phyloP scores from a whole-genome alignment of 2,113 vertebrate species.

The Epinephelus cyanopodus region DNA sequence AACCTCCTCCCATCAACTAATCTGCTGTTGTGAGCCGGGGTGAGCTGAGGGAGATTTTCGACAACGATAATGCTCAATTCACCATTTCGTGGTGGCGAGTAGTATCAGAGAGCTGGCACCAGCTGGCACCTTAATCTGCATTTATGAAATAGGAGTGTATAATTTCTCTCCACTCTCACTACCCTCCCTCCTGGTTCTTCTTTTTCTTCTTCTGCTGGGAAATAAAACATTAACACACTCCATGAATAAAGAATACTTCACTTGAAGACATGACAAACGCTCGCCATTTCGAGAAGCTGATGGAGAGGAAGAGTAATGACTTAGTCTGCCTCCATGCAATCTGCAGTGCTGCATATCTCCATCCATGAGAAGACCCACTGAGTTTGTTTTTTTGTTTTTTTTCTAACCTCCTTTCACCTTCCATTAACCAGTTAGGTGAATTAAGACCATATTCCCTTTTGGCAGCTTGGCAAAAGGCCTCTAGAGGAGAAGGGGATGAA shows the following conservation, averaged over 20 bases:
- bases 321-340: constrained; percentile 17
- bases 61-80: constrained; percentile 46
- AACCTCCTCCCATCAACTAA: constrained; percentile 55
- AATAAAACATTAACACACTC: constrained; percentile 73
- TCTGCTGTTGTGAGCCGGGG: constrained; percentile 31
- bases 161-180: constrained; percentile 8
- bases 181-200: constrained; percentile 23
- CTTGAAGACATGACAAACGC: constrained; percentile 61
- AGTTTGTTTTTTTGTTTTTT: background rate
- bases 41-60: constrained; percentile 53
- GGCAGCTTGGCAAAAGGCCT: constrained; percentile 34
- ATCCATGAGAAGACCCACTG: constrained; percentile 11
- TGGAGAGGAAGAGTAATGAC: constrained; percentile 43
- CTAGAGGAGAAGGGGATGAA: constrained; percentile 30
- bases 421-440: constrained; percentile 53
- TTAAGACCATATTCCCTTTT: constrained; percentile 45
- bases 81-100: constrained; percentile 30
- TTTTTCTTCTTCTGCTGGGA: constrained; percentile 51
- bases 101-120: constrained; percentile 47
- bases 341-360: constrained; percentile 1
- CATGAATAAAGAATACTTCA: constrained; percentile 77
- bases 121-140: constrained; percentile 70
- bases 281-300: constrained; percentile 37
- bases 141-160: constrained; percentile 61
- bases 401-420: constrained; percentile 32